These are phyloP conservation scores for Falco concolor DNA, from an alignment of 2,797 vertebrate species.

Conservation along the genomic window DNA sequence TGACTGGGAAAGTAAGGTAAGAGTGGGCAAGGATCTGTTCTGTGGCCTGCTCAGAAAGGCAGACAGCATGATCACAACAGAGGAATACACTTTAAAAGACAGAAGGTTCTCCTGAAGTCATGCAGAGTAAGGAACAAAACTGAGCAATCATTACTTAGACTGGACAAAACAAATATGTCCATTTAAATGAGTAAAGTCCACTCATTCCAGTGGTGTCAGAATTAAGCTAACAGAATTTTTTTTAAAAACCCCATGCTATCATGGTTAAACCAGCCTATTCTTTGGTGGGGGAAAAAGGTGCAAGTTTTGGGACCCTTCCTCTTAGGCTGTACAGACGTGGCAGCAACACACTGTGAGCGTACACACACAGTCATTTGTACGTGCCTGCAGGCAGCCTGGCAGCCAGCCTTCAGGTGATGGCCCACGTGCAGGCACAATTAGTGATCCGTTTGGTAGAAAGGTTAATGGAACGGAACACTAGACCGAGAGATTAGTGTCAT, in stretches of 20 bases:
- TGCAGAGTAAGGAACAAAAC: not conserved
- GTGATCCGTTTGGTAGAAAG: not conserved
- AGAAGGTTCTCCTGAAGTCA: not conserved
- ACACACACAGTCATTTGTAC: rapidly evolving
- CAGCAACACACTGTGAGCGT: not conserved
- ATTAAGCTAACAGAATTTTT: not conserved
- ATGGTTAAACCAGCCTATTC: not conserved
- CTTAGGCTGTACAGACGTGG: not conserved
- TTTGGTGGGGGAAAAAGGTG: not conserved
- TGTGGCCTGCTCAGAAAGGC: not conserved
- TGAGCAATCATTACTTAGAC: not conserved
- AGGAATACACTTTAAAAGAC: not conserved
- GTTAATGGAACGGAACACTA: not conserved
- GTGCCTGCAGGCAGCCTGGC: not conserved
- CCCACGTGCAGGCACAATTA: rapidly evolving
- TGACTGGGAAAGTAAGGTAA: not conserved
- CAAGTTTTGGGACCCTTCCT: not conserved
- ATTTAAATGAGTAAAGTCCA: not conserved
- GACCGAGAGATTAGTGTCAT: not conserved
- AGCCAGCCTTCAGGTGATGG: not conserved
- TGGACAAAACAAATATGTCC: not conserved
- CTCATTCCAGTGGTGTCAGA: not conserved
- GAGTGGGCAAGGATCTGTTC: not conserved
- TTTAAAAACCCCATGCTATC: not conserved
- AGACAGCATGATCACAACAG: not conserved